These are phyloP conservation scores for Lasioglossum malachurum DNA, from an alignment of 2,888 invertebrate genomes.

Conservation along the genomic window DNA sequence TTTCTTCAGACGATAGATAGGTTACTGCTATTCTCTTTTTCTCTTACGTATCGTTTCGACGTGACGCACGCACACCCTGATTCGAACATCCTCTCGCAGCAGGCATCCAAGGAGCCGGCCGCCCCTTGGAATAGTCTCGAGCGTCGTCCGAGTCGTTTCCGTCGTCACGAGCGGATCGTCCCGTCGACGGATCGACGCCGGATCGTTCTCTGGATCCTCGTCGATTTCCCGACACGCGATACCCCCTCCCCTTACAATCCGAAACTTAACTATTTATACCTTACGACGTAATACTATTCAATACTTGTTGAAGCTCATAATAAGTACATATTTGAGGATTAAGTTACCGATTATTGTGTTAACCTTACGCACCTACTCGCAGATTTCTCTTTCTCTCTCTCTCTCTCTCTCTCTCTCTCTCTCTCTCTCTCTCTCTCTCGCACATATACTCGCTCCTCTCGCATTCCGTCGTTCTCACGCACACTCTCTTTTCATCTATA, in stretches of 20 bases:
- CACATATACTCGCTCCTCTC: background rate
- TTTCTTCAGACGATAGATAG: conserved; percentile 74
- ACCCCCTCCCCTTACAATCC: conserved; percentile 19
- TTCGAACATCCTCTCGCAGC: background rate
- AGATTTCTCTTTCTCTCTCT: background rate
- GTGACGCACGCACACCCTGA: conserved; percentile 30
- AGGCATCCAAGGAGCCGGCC: background rate
- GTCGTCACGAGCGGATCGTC: conserved; percentile 4
- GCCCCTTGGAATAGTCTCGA: conserved; percentile 29
- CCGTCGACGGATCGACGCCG: background rate
- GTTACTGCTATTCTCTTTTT: conserved; percentile 59
- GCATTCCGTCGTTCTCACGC: background rate
- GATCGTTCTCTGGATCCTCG: conserved; percentile 5
- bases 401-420: background rate
- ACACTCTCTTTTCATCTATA: conserved; percentile 38
- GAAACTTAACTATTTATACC: conserved; percentile 57
- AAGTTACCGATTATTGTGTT: conserved; percentile 77
- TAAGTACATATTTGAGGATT: conserved; percentile 83
- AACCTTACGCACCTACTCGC: conserved; percentile 67
- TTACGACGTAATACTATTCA: conserved; percentile 81
- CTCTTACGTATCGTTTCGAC: conserved; percentile 62
- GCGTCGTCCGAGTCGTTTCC: background rate
- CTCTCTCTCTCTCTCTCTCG: background rate
- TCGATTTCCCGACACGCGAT: background rate
- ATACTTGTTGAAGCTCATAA: conserved; percentile 84